phyloP scores from a whole-genome alignment of 2,888 invertebrate genomes.

The Stramonita haemastoma region DNA sequence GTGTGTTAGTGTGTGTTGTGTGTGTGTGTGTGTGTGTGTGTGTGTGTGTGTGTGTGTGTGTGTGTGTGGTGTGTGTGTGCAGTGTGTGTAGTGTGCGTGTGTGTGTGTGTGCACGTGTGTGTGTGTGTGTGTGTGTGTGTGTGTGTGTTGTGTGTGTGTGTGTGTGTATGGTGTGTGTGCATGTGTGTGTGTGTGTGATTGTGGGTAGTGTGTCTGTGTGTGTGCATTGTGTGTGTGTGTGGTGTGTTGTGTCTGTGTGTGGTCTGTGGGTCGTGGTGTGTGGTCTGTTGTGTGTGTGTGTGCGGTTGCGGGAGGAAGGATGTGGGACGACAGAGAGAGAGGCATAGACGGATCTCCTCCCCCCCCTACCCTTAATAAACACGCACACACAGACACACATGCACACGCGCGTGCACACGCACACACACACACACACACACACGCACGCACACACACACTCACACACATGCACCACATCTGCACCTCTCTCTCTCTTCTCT shows the following conservation, averaged over 20 bases:
- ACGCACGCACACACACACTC: not conserved
- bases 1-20: not conserved
- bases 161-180: not conserved
- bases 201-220: not conserved
- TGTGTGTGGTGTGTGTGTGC: not conserved
- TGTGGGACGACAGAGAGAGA: too few species aligned
- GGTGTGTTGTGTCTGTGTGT: not conserved
- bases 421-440: constrained; percentile 22
- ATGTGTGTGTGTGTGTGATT: not conserved
- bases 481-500: not conserved
- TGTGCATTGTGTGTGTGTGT: not conserved
- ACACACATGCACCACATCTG: not conserved
- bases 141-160: not conserved
- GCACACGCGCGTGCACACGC: not conserved
- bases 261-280: not conserved
- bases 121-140: not conserved
- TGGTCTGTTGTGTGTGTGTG: not conserved
- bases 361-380: not conserved
- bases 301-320: not conserved
- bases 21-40: not conserved
- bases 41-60: not conserved
- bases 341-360: not conserved
- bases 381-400: not conserved
- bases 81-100: not conserved
- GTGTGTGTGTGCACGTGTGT: not conserved